Base-by-base conservation (phyloP, 1,140 invertebrate genomes). In the Drosophila takahashii region DNA sequence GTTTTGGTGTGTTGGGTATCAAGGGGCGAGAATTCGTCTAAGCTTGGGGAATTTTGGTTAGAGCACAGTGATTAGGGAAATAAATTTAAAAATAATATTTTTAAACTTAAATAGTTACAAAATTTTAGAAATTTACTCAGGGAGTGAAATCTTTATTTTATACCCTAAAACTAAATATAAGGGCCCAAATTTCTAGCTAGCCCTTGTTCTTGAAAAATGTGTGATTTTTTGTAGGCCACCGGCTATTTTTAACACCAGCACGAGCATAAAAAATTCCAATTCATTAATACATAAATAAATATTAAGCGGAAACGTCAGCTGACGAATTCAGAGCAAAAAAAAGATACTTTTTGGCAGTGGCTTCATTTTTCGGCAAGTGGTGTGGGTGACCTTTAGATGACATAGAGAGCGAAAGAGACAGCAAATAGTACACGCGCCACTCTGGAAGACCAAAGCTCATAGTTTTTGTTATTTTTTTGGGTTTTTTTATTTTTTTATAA, bases 321-420 rank as follows among this genome's bases (percentile, higher is more conserved):
- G 80, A 52, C 44, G 9, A 64, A 64, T 47, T 61, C 54, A 22
- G 42, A 70, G 57, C 34, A 51, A 44, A 45, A 59, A 44, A 50
- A 50, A 42, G 41, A 64, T 50, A 56, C 39, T 72, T 79, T 79
- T 47, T 75, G 62, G 56, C 62, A 60, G 57, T 54, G 39, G 58
- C 41, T 69, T 58, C 61, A 67, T 78, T 69, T 47, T 47, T 50
- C 37, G 16, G 47, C 34, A 44, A 36, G 32, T 56, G 42, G 57
- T 72, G 77, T 53, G 61, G 44, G 47, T 87, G 84, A 87, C 84
- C 84, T 87, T 87, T 89, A 84, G 56, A 89, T 87, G 84, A 84
- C 84, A 87, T 79, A 87, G 73, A 42, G 53, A 59, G 76, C 47
- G 59, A 56, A 15, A 80, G 29, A 50, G 42, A 58, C 26, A 18